Evolutionary conservation across 2,888 invertebrate species (phyloP).

Genomic region (Aphidoletes aphidimyza): DNA sequence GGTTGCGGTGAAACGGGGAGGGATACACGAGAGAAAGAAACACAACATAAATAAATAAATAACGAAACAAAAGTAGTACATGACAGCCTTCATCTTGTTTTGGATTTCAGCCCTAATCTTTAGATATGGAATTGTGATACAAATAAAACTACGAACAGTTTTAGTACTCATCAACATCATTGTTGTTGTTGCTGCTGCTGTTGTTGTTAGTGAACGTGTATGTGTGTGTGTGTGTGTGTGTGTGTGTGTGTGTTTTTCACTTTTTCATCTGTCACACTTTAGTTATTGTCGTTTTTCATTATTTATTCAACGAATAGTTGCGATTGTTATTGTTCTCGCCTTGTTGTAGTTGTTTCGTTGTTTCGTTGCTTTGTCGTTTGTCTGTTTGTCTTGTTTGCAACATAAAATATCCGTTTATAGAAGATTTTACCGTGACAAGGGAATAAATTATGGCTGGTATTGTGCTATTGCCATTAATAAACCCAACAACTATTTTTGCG

Average conservation of each 20-base stretch:
- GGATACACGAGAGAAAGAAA: too few relatives aligned
- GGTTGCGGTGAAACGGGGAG: too few relatives aligned
- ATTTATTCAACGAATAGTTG: slow-evolving; percentile 25
- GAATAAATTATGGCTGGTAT: slow-evolving; percentile 13
- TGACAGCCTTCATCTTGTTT: slow-evolving; percentile 14
- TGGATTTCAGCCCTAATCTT: not conserved
- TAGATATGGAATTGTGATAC: not conserved
- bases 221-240: too few relatives aligned
- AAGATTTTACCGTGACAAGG: slow-evolving; percentile 9
- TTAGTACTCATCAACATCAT: too few relatives aligned
- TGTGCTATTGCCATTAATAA: slow-evolving; percentile 31
- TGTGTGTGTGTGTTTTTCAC: not conserved
- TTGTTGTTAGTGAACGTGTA: too few relatives aligned
- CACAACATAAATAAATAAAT: not conserved
- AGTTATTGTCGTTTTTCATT: slow-evolving; percentile 13
- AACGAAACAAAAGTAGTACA: slow-evolving; percentile 5
- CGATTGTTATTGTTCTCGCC: slow-evolving; percentile 5
- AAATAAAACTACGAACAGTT: not conserved
- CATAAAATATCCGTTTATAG: slow-evolving; percentile 29
- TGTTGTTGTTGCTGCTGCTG: too few relatives aligned
- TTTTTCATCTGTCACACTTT: not conserved
- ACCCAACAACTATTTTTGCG: not conserved
- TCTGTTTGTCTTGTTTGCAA: not conserved
- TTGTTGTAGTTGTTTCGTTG: not conserved
- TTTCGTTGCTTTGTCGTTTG: not conserved